Conservation (phyloP, 1,140 invertebrate species). For the Chironomus tepperi region DNA sequence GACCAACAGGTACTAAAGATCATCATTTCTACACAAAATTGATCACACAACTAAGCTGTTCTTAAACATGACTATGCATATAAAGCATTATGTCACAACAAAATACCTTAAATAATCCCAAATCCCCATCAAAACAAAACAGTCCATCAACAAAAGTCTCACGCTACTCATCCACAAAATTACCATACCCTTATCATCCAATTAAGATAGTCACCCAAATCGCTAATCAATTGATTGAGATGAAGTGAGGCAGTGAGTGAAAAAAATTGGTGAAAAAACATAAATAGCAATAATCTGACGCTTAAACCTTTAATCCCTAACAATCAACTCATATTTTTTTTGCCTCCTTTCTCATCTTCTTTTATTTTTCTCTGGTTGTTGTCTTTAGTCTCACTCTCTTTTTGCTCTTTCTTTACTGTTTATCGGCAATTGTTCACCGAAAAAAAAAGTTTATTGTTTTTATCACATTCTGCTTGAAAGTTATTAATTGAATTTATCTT, state of each 20-base stretch:
- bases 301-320: slow-evolving; percentile 2
- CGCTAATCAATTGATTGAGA: background rate
- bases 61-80: too few species aligned
- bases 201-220: background rate
- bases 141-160: too few species aligned
- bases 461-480: slow-evolving; percentile 7
- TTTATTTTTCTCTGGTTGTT: too few species aligned
- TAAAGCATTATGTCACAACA: too few species aligned
- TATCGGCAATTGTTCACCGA: background rate
- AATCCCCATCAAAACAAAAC: too few species aligned
- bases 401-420: background rate
- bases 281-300: slow-evolving; percentile 8
- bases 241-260: too few species aligned
- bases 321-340: slow-evolving; percentile 3
- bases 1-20: too few species aligned
- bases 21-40: too few species aligned
- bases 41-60: too few species aligned
- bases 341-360: background rate
- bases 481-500: slow-evolving; percentile 15
- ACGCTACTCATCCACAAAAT: too few species aligned
- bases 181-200: background rate
- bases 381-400: too few species aligned
- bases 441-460: background rate
- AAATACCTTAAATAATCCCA: too few species aligned
- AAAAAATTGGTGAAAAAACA: background rate